Percentiles rank a stretch among this genome's conserved stretches.
Evolutionary conservation across 2,888 invertebrate genomes (phyloP).

Genomic region (Hartigia nigra): DNA sequence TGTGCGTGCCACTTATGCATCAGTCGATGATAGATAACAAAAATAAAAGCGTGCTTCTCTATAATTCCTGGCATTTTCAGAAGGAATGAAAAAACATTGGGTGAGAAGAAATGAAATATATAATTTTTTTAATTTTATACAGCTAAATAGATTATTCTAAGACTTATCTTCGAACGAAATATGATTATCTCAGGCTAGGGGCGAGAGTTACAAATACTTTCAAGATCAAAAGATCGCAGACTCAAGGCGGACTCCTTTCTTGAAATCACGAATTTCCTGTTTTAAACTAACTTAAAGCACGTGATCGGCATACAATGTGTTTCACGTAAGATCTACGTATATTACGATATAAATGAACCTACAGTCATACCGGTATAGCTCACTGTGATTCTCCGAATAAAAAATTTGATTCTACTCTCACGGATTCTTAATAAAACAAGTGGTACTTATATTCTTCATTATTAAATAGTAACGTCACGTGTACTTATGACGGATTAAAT

Average conservation of each 20-base stretch:
- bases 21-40: background rate
- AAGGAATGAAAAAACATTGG: background rate
- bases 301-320: background rate
- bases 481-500: conserved; percentile 15
- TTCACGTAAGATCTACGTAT: background rate
- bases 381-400: background rate
- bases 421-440: background rate
- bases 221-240: background rate
- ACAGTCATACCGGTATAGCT: background rate
- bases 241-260: background rate
- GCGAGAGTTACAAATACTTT: background rate
- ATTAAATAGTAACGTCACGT: conserved; percentile 32
- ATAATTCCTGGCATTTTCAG: background rate
- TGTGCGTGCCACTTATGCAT: background rate
- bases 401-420: background rate
- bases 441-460: background rate
- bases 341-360: background rate
- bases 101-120: background rate
- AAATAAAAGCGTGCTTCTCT: background rate
- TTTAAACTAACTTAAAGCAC: background rate
- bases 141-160: background rate
- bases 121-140: background rate
- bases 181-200: background rate
- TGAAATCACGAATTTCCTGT: background rate
- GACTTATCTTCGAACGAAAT: background rate